A percentile compares a stretch with the other conserved stretches of the same genome.
Conservation (phyloP, 2,888 invertebrate genomes). For the Brachyopa scutellaris region DNA sequence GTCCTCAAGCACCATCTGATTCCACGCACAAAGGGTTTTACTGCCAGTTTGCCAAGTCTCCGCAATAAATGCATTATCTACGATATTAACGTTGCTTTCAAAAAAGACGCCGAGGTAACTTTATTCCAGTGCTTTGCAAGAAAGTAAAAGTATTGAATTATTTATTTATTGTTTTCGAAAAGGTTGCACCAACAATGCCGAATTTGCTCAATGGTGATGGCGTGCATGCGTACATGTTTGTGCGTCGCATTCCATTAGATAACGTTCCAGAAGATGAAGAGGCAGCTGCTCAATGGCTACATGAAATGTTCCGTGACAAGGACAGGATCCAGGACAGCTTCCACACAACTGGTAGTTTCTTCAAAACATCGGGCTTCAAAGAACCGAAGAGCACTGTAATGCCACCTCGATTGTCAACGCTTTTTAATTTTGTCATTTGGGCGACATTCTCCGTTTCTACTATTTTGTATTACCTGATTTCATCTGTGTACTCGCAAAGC, state of each 20-base stretch:
- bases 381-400: slow-evolving; percentile 84
- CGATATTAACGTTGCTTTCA: slow-evolving; percentile 90
- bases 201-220: slow-evolving; percentile 89
- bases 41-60: slow-evolving; percentile 91
- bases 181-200: slow-evolving; percentile 89
- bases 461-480: slow-evolving; percentile 77
- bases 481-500: slow-evolving; percentile 82
- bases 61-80: slow-evolving; percentile 92
- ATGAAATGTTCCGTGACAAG: slow-evolving; percentile 91
- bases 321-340: slow-evolving; percentile 84
- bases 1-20: slow-evolving; percentile 93
- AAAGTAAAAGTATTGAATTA: not conserved
- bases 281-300: slow-evolving; percentile 90
- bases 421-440: slow-evolving; percentile 90
- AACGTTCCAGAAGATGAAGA: slow-evolving; percentile 88
- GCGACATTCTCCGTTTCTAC: slow-evolving; percentile 76
- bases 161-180: slow-evolving; percentile 32
- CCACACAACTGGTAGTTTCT: slow-evolving; percentile 87
- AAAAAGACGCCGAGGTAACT: slow-evolving; percentile 84
- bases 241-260: slow-evolving; percentile 91
- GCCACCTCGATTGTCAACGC: slow-evolving; percentile 85
- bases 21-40: slow-evolving; percentile 97
- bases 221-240: slow-evolving; percentile 89
- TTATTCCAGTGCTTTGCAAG: not conserved
- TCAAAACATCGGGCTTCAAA: slow-evolving; percentile 88